Evolutionary conservation across 2,113 vertebrate species (phyloP).

Genomic region (Egretta garzetta): DNA sequence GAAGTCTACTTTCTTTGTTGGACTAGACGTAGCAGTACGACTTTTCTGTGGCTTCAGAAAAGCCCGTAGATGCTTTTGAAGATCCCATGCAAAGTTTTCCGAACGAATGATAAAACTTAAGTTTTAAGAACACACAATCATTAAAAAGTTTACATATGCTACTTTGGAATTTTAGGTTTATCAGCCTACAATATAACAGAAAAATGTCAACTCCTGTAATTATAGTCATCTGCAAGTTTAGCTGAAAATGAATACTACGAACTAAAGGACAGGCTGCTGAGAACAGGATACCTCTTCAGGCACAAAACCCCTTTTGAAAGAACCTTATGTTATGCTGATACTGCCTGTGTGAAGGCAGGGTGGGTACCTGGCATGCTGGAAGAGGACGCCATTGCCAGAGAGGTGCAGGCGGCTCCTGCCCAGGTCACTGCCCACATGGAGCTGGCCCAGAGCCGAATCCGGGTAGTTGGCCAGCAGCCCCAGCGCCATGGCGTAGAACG

Average conservation of each 20-base stretch:
- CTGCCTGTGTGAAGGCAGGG: too few species aligned
- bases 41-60: neutral
- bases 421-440: constrained; percentile 65
- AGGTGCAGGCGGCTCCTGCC: constrained; percentile 69
- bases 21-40: neutral
- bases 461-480: constrained; percentile 74
- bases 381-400: constrained; percentile 67
- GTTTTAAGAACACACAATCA: neutral
- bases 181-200: neutral
- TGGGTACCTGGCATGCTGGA: constrained; percentile 71
- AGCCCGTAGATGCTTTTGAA: neutral
- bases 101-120: neutral
- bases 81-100: neutral
- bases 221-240: neutral
- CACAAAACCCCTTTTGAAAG: neutral
- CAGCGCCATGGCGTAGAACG: constrained; percentile 66
- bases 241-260: neutral
- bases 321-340: neutral
- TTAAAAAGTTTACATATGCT: neutral
- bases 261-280: neutral
- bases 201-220: neutral
- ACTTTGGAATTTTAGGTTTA: neutral
- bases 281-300: neutral
- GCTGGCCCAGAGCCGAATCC: constrained; percentile 73
- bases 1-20: neutral